These are phyloP conservation scores for Mus minutoides DNA, from an alignment of 2,797 vertebrate species.

Conservation along the genomic window DNA sequence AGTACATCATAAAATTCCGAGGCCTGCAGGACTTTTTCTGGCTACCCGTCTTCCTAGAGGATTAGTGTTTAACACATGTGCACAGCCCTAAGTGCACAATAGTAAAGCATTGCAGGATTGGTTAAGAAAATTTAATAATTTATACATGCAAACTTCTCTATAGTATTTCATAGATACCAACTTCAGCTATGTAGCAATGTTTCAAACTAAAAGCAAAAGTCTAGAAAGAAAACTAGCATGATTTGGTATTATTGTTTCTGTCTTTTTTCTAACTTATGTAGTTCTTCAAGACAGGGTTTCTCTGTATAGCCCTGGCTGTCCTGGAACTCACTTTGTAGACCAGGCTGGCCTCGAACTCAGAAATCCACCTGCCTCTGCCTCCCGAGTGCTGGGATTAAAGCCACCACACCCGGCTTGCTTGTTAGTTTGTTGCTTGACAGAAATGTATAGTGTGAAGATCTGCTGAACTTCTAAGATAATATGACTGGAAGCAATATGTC, in stretches of 20 bases:
- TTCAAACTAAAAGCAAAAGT: background rate
- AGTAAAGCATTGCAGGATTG: background rate
- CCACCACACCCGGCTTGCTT: too few species aligned
- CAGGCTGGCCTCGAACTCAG: too few species aligned
- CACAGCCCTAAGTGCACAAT: background rate
- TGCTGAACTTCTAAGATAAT: constrained; percentile 61
- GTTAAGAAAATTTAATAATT: constrained; percentile 10
- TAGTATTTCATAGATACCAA: background rate
- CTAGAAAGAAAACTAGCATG: background rate
- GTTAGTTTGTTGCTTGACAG: background rate
- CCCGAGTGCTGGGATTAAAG: too few species aligned
- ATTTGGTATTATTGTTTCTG: constrained; percentile 7
- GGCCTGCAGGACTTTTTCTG: background rate
- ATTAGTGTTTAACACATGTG: background rate
- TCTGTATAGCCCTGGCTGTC: too few species aligned
- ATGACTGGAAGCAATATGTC: constrained; percentile 45
- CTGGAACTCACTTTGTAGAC: too few species aligned
- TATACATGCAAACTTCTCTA: background rate
- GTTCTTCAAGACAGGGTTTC: too few species aligned
- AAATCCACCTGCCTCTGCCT: too few species aligned
- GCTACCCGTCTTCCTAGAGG: background rate
- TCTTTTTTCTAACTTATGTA: constrained; percentile 18
- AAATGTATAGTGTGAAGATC: constrained; percentile 50
- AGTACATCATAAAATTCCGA: background rate
- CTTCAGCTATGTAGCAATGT: background rate